Percentiles rank a stretch among this genome's conserved stretches.
phyloP scores from a whole-genome alignment of 2,888 invertebrate species.

The Drosophila emarginata region DNA sequence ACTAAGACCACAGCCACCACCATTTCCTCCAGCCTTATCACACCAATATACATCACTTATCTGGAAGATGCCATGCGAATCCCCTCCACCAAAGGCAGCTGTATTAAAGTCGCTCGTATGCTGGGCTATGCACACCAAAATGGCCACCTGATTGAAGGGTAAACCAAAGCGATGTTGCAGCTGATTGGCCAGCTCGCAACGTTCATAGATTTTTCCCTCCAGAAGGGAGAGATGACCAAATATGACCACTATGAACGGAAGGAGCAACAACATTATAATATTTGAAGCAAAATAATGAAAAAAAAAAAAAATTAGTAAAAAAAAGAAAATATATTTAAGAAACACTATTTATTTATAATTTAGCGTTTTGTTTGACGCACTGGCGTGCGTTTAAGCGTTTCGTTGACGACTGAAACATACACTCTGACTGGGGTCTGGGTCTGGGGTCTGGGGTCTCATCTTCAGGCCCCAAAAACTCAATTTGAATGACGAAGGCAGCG shows the following conservation, averaged over 20 bases:
- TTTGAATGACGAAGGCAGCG: slow-evolving; percentile 68
- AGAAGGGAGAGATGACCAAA: not conserved
- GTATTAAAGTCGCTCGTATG: slow-evolving; percentile 87
- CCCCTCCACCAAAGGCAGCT: slow-evolving; percentile 84
- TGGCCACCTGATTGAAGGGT: slow-evolving; percentile 83
- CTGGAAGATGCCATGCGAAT: slow-evolving; percentile 89
- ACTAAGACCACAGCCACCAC: slow-evolving; percentile 85
- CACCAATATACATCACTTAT: slow-evolving; percentile 90
- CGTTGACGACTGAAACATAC: slow-evolving; percentile 55
- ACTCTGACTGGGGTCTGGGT: slow-evolving; percentile 2
- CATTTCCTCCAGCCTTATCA: slow-evolving; percentile 82
- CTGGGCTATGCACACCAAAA: slow-evolving; percentile 88
- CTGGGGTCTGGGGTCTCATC: slow-evolving; percentile 57
- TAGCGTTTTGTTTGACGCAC: slow-evolving; percentile 12
- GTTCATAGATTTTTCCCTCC: slow-evolving; percentile 83
- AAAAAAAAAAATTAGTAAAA: slow-evolving; percentile 7
- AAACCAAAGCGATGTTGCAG: slow-evolving; percentile 84
- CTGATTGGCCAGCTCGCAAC: slow-evolving; percentile 88
- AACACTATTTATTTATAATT: slow-evolving; percentile 23
- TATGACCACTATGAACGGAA: slow-evolving; percentile 20
- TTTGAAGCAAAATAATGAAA: not conserved
- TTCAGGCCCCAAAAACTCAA: slow-evolving; percentile 66
- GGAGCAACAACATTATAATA: slow-evolving; percentile 21
- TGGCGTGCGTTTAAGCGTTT: slow-evolving; percentile 70
- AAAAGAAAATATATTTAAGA: not conserved